phyloP scores from a whole-genome alignment of 2,888 invertebrate species.

The Philopedon plagiatum region DNA sequence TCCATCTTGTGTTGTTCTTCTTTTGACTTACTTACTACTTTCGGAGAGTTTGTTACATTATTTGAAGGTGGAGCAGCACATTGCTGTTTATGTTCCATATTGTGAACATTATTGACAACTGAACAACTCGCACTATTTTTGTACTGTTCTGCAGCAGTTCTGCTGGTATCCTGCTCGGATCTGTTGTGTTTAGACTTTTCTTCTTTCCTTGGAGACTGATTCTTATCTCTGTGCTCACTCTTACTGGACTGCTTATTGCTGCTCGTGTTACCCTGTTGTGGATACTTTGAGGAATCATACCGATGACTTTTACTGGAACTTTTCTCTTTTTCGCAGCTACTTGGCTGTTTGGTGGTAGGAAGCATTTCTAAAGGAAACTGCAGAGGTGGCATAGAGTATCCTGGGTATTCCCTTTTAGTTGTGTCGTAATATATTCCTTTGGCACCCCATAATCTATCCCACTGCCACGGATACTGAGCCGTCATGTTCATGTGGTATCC shows the following conservation, averaged over 20 bases:
- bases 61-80: conserved; percentile 15
- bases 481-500: conserved; percentile 71
- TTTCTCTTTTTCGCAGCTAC: conserved; percentile 63
- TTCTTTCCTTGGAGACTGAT: conserved; percentile 59
- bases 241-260: conserved; percentile 42
- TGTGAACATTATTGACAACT: conserved; percentile 38
- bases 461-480: conserved; percentile 75
- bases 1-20: conserved; percentile 53
- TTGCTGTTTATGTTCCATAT: conserved; percentile 35
- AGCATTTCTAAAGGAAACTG: conserved; percentile 65
- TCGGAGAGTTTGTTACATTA: conserved; percentile 30
- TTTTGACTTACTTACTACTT: conserved; percentile 34
- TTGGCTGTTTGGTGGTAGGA: conserved; percentile 59
- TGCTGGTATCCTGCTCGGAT: conserved; percentile 50
- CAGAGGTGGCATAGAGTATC: conserved; percentile 63
- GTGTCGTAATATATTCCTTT: conserved; percentile 72
- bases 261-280: conserved; percentile 47
- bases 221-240: conserved; percentile 55
- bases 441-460: conserved; percentile 75
- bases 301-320: conserved; percentile 60
- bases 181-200: conserved; percentile 56
- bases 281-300: conserved; percentile 59
- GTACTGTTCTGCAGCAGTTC: conserved; percentile 44
- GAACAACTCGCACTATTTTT: conserved; percentile 44
- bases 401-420: conserved; percentile 65